These are phyloP conservation scores for Aphaenogaster floridana DNA, from an alignment of 1,140 invertebrate genomes.

Conservation along the genomic window DNA sequence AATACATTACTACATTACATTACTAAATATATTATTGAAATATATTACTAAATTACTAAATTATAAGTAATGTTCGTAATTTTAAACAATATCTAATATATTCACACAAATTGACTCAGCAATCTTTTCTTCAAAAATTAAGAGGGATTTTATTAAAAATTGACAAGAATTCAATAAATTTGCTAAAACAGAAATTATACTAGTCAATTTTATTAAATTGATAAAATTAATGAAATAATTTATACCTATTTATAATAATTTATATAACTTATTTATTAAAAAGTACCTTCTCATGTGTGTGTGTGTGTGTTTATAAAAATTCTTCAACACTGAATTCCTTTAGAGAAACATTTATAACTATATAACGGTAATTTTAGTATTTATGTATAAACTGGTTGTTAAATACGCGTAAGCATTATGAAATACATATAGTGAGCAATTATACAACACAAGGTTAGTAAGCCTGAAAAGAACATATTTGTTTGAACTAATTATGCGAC, in stretches of 20 bases:
- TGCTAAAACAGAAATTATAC: background rate
- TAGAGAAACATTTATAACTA: background rate
- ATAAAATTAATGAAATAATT: background rate
- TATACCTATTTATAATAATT: too few species aligned
- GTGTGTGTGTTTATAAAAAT: background rate
- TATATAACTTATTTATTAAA: background rate
- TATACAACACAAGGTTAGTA: too few species aligned
- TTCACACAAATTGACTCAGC: background rate
- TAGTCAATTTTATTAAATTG: background rate
- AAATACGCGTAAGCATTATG: background rate
- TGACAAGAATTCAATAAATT: background rate
- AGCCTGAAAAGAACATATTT: background rate
- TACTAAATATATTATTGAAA: background rate
- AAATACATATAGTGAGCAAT: background rate
- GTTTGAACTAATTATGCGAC: background rate
- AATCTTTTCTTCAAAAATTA: background rate
- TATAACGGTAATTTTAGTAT: background rate
- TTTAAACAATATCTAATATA: background rate
- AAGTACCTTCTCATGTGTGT: background rate
- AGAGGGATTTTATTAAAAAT: background rate
- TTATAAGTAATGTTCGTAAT: background rate
- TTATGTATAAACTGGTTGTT: conserved; percentile 14
- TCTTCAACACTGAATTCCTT: background rate
- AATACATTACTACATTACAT: background rate
- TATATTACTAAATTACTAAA: background rate